Base-by-base conservation (phyloP, 2,888 invertebrate genomes). In the Oligia strigilis region DNA sequence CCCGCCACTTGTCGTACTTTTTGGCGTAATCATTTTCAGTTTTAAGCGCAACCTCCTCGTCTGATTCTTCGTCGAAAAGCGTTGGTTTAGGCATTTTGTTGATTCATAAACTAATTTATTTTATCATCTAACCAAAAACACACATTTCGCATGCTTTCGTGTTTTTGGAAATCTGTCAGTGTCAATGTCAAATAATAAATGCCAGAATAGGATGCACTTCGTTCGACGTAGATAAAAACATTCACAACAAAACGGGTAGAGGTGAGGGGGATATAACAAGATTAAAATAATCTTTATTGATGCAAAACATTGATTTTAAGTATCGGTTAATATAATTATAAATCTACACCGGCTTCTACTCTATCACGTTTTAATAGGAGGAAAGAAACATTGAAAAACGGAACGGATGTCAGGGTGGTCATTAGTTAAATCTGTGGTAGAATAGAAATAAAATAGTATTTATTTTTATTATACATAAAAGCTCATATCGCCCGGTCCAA, bases 1-100 rank as follows among this genome's bases (percentile, higher is more conserved):
- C 98, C 75, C 99, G 97, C 98, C 99, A 98, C 81, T 95, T 97
- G 92, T 99, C 98, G 92, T 99, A 99, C 87, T 98, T 98, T 88
- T 98, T 98, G 0, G 99, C 99, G 94, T 99, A 99, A 75, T 98
- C 97, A 92, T 98, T 98, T 93, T 99, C 98, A 46, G 98, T 98
- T 93, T 97, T 97, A 55, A 99, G 94, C 75, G 97, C 92, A 23
- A 97, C 94, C 84, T 98, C 97, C 65, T 97, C 96, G 2, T 95
- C 98, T 0, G 97, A 97, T 89, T 97, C 97, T 58, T 97, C 97
- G 69, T 97, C 97, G 91, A 98, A 97, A 86, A 98, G 93, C 81
- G 93, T 94, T 87, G 94, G 94, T 88, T 93, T 94, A 75, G 92
- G 87, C 94, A 94, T 94, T 81, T 84, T 91, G 8, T 84, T 91